Evolutionary conservation across 2,113 vertebrate species (phyloP).

Genomic region (Laterallus jamaicensis): DNA sequence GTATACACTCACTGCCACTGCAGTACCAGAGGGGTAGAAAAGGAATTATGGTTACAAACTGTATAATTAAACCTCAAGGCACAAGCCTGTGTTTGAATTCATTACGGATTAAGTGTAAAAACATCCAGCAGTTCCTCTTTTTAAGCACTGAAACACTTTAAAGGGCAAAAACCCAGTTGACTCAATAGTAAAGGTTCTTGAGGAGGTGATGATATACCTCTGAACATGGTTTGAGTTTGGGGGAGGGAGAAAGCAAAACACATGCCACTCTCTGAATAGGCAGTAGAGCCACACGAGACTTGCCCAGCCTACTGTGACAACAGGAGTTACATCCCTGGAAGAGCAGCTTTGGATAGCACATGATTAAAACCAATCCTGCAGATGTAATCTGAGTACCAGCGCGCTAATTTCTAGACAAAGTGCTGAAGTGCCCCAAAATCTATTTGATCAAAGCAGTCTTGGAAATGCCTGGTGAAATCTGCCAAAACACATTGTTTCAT

Average conservation of each 20-base stretch:
- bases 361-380: not conserved
- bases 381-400: accelerated
- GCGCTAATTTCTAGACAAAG: not conserved
- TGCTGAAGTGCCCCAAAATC: not conserved
- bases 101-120: not conserved
- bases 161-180: not conserved
- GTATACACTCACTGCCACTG: not conserved
- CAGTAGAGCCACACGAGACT: not conserved
- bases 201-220: accelerated
- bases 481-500: accelerated
- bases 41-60: not conserved
- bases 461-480: not conserved
- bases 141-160: not conserved
- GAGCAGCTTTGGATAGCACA: not conserved
- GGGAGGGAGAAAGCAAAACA: accelerated
- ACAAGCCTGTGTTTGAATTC: not conserved
- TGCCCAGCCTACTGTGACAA: not conserved
- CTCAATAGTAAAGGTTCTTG: not conserved
- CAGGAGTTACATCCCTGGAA: not conserved
- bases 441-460: not conserved
- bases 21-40: not conserved
- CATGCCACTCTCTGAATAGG: not conserved
- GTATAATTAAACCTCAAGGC: not conserved
- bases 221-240: not conserved
- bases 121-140: not conserved